phyloP scores from a whole-genome alignment of 2,888 invertebrate genomes.

The Melanophora roralis region DNA sequence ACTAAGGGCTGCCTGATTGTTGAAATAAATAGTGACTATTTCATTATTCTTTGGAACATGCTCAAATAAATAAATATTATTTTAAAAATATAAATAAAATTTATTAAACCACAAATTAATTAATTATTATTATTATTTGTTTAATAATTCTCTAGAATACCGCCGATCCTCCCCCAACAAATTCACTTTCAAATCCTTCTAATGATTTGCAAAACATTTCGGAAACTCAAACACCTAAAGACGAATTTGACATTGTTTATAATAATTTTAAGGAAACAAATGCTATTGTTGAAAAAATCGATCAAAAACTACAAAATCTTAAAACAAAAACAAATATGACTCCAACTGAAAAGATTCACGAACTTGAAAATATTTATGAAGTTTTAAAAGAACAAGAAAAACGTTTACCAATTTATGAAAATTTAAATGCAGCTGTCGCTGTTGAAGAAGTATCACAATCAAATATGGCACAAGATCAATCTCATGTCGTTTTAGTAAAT shows the following conservation, averaged over 20 bases:
- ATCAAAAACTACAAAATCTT: conserved; percentile 17
- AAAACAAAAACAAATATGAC: conserved; percentile 24
- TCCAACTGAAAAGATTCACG: conserved; percentile 2
- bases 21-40: too few relatives aligned
- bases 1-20: too few relatives aligned
- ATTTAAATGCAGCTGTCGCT: background rate
- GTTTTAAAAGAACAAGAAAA: conserved; percentile 39
- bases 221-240: background rate
- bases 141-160: background rate
- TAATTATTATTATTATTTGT: too few relatives aligned
- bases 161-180: background rate
- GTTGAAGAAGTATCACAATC: background rate
- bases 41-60: too few relatives aligned
- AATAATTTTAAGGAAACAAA: conserved; percentile 31
- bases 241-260: conserved; percentile 15
- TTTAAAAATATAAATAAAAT: too few relatives aligned
- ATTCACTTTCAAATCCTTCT: background rate
- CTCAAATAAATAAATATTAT: too few relatives aligned
- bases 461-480: background rate
- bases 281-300: conserved; percentile 9
- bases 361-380: conserved; percentile 34
- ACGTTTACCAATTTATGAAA: conserved; percentile 19
- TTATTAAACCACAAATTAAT: too few relatives aligned
- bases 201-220: background rate
- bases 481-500: conserved; percentile 12